phyloP scores from a whole-genome alignment of 2,888 invertebrate species.

The Agrenia bidenticulata region DNA sequence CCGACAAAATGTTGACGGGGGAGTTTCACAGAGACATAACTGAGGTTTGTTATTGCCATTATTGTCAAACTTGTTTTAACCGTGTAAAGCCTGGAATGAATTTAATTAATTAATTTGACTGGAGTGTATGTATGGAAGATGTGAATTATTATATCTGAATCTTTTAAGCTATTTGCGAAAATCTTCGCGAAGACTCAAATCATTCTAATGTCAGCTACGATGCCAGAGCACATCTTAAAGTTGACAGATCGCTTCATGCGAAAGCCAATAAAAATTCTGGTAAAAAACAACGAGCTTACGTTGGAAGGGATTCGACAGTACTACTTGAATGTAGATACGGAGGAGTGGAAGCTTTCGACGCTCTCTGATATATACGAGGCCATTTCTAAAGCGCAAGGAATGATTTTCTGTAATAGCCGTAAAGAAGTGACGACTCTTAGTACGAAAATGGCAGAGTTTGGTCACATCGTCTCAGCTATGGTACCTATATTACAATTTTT shows the following conservation, averaged over 20 bases:
- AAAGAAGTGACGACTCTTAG: slow-evolving; percentile 98
- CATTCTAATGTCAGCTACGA: slow-evolving; percentile 21
- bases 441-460: slow-evolving; percentile 86
- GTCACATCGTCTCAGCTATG: slow-evolving; percentile 97
- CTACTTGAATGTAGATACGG: slow-evolving; percentile 87
- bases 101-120: neutral
- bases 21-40: neutral
- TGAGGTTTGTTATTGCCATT: no score
- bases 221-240: slow-evolving; percentile 11
- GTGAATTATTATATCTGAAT: no score
- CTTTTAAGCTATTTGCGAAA: slow-evolving; percentile 4
- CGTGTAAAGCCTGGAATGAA: no score
- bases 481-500: no score
- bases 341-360: slow-evolving; percentile 91
- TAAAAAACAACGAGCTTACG: slow-evolving; percentile 64
- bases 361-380: slow-evolving; percentile 98
- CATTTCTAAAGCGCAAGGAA: slow-evolving; percentile 98
- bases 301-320: slow-evolving; percentile 98
- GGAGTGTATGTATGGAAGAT: neutral
- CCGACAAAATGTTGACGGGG: slow-evolving; percentile 22
- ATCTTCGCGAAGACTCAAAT: slow-evolving; percentile 8
- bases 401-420: slow-evolving; percentile 99
- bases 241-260: neutral
- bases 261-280: slow-evolving; percentile 1
- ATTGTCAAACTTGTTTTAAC: no score